Evolutionary conservation across 2,888 invertebrate genomes (phyloP), one percentile per base, ranked within the genome.

Genomic region (Biston stratarius): DNA sequence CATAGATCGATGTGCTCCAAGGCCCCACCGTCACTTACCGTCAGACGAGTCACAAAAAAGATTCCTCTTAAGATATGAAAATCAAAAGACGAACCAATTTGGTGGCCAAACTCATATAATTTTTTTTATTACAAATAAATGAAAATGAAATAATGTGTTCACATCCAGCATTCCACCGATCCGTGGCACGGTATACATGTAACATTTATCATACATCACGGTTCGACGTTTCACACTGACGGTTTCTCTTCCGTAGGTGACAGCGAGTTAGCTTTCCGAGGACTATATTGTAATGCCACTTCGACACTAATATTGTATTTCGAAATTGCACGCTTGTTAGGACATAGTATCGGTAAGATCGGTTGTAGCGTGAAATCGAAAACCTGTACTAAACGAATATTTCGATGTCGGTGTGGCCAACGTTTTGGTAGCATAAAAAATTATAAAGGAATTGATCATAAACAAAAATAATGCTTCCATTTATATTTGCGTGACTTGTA

Each of bases 141-240:
- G 3, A 24, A 24, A 24, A 1, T 2, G 24, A 1, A 24, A 24
- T 2, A 24, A 24, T 24, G 24, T 24, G 45, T 48, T 66, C 78
- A n/a, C 57, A 79, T 88, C 87, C 75, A 86, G 77, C 24, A 24
- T 10, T 42, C 5, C 9, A 11, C 14, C 47, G 66, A 7, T 85
- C 82, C 67, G 24, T 36, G 83, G 5, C 51, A 69, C 51, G 66
- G 75, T 74, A 77, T 82, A 81, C 83, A 82, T 85, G 85, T 84
- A 91, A 92, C 91, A 91, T 92, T 92, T 90, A 92, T 92, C 92
- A 92, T 91, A 90, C 86, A 89, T 87, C 88, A 88, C 84, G 79
- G 85, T 88, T 91, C 89, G 90, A 92, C 88, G 84, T 91, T 77
- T 83, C 81, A 67, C 79, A 81, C 85, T 85, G 89, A 86, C 87